Evolutionary conservation across 1,140 invertebrate species (phyloP), one percentile per base, ranked within the genome.

Genomic region (Drosophila miranda): DNA sequence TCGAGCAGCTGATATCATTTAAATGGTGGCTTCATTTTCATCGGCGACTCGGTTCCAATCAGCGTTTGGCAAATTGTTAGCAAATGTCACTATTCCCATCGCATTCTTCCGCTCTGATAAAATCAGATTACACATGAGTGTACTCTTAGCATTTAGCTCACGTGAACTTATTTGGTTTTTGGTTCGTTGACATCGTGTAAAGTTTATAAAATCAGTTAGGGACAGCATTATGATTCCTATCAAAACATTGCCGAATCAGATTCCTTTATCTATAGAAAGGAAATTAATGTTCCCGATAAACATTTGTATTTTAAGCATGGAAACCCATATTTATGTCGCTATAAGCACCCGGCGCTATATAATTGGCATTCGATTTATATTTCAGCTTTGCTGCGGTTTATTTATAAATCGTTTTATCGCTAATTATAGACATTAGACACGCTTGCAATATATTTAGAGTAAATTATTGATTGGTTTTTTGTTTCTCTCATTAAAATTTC

Each of bases 71-170:
- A 63, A 60, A 57, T 56, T 57, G 48, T 16, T 38, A 46, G 51
- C 73, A 84, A 76, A 53, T 86, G 81, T 54, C 19, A 13, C 7
- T 19, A 43, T 67, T 84, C 77, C 34, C 81, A 84, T 16, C 50
- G 9, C 5, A 16, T 14, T 54, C 9, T 34, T 26, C 11, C 11
- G 34, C 34, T 38, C 11, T 51, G 69, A 51, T 70, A 51, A 70
- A 45, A 57, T 57, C 43, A n/a, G 70, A 74, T 74, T 74, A 50
- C 26, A 38, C 30, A 43, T 30, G 14, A 7, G 30, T 74, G 70
- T 69, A 57, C 48, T 74, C 42, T 38, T 5, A 1, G 3, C 34
- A 13, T 0, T 1, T 38, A 5, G 34, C 34, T 11, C 9, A 19
- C 44, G 43, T 23, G 48, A 34, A 41, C 41, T 48, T 60, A 42